A percentile compares a stretch with the other conserved stretches of the same genome.
Evolutionary conservation across 2,888 invertebrate genomes (phyloP).

Genomic region (Scrobipalpa costella): DNA sequence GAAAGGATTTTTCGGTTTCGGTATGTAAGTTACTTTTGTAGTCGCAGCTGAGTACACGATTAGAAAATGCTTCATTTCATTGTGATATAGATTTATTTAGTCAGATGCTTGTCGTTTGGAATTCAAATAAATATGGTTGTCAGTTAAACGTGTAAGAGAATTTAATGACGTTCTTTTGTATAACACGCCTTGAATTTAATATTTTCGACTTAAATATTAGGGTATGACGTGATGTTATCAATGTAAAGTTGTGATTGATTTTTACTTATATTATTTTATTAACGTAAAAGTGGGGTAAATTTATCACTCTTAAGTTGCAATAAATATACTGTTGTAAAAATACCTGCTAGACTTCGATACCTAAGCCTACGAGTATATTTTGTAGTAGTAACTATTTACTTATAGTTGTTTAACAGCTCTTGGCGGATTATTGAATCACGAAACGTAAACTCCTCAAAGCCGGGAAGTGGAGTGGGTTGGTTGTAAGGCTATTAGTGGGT

Average conservation of each 20-base stretch:
- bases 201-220: not conserved
- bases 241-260: too few species aligned
- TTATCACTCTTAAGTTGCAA: too few species aligned
- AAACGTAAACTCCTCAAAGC: not conserved
- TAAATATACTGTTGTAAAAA: not conserved
- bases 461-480: conserved; percentile 32
- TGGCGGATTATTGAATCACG: conserved; percentile 10
- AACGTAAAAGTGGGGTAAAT: not conserved
- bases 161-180: conserved; percentile 3
- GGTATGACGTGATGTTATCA: too few species aligned
- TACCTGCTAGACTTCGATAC: not conserved
- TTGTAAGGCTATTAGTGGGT: conserved; percentile 50
- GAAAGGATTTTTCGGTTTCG: not conserved
- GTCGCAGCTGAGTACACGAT: conserved; percentile 36
- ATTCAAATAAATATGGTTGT: not conserved
- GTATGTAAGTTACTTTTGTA: conserved; percentile 28
- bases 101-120: conserved; percentile 8
- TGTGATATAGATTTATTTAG: conserved; percentile 17
- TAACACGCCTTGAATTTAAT: not conserved
- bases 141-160: not conserved
- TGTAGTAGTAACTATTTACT: not conserved
- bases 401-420: not conserved
- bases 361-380: not conserved
- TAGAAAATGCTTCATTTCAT: conserved; percentile 58
- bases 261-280: too few species aligned